These are phyloP conservation scores for Simalia tracyae DNA, from an alignment of 2,797 vertebrate genomes.

Conservation along the genomic window DNA sequence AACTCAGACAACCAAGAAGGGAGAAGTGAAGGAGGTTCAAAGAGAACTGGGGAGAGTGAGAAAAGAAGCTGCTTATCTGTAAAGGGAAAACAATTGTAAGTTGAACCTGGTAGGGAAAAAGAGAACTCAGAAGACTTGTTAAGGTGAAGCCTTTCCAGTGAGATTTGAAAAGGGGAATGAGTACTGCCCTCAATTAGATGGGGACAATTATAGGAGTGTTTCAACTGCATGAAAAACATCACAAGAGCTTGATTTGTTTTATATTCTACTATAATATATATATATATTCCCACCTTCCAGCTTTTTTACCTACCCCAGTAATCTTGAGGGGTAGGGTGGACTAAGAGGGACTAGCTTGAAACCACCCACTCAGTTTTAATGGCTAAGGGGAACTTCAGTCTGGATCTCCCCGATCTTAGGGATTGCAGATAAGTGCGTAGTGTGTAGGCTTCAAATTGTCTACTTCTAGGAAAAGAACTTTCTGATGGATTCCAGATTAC, in stretches of 20 bases:
- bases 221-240: background rate
- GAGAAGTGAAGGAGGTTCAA: background rate
- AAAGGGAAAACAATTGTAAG: background rate
- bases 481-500: background rate
- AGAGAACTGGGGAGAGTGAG: background rate
- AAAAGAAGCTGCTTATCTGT: background rate
- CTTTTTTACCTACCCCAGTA: background rate
- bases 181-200: background rate
- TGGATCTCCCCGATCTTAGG: background rate
- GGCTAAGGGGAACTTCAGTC: background rate
- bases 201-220: background rate
- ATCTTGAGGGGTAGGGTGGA: background rate
- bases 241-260: background rate
- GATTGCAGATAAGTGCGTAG: background rate
- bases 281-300: background rate
- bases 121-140: background rate
- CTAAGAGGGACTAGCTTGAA: background rate
- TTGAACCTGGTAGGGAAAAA: background rate
- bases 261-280: background rate
- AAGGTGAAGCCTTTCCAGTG: background rate
- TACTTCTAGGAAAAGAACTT: background rate
- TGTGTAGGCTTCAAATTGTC: background rate
- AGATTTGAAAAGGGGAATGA: background rate
- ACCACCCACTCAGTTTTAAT: background rate
- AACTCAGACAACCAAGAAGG: background rate